Evolutionary conservation across 1,140 invertebrate genomes (phyloP), one percentile per base, ranked within the genome.

Genomic region (Drosophila azteca): DNA sequence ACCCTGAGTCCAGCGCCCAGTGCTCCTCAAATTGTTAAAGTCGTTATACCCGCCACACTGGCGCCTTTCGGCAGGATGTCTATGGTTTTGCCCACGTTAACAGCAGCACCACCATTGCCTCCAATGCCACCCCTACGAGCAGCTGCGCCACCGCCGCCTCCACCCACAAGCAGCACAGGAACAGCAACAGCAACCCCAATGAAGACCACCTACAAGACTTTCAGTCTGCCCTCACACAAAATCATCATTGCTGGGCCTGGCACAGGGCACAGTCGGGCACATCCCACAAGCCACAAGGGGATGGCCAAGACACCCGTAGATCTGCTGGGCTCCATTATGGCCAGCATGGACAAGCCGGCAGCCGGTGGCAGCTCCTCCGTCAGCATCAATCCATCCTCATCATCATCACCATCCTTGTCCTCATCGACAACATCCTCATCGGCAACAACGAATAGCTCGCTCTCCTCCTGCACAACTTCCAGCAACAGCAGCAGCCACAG

Each of bases 261-360:
- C 41, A 51, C 46, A 50, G 57, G 62, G 22, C 50, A 43, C 13
- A 57, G 45, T 15, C 53, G 71, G 2, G 44, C 66, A 13, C n/a
- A n/a, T n/a, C 26, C 70, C 22, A 61, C 79, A 6, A 17, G 4
- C 35, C 35, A 71, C 1, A 59, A 70, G 9, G 31, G 51, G 2
- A 7, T 62, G 1, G 6, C 58, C 20, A 67, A 58, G 5, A 67
- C 71, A 13, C 71, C 72, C 43, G 77, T 84, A 3, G 91, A 92
- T 75, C 74, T 92, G 24, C 70, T 92, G 26, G 90, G 90, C 52
- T 91, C 91, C 9, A 92, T 92, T 2, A 91, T 92, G 90, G 91
- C 91, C 50, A 90, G 90, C 70, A 92, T 92, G 91, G 91, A 92
- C 70, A 90, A 84, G 64, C 71, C 52, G 53, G 44, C 54, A 44